A percentile compares a stretch with the other conserved stretches of the same genome.
These are phyloP conservation scores for Lamprotornis superbus DNA, from an alignment of 2,113 vertebrate genomes.

Conservation along the genomic window DNA sequence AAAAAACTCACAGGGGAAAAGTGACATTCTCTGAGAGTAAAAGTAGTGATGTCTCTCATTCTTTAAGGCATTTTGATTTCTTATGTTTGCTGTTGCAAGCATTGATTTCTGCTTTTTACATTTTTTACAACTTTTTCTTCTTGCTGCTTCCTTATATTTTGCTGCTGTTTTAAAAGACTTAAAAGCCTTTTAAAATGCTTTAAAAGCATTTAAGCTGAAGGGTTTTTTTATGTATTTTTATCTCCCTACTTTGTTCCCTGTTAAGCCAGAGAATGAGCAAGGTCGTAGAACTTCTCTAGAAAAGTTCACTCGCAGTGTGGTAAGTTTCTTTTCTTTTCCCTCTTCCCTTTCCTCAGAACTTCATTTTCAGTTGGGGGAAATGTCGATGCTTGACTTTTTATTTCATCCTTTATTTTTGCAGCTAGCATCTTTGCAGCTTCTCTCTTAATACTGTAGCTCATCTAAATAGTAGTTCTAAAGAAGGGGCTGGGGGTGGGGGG, in stretches of 20 bases:
- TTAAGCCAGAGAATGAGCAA: slow-evolving; percentile 95
- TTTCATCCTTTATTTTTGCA: slow-evolving; percentile 33
- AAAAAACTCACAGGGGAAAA: slow-evolving; percentile 7
- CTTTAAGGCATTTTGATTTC: slow-evolving; percentile 23
- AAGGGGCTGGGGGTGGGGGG: background rate
- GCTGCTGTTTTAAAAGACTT: slow-evolving; percentile 64
- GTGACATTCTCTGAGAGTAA: background rate
- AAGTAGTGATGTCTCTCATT: background rate
- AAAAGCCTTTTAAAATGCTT: too few relatives aligned
- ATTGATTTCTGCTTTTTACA: slow-evolving; percentile 60
- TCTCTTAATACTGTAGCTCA: slow-evolving; percentile 25
- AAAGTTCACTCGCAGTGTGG: slow-evolving; percentile 98
- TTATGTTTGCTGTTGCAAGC: slow-evolving; percentile 63
- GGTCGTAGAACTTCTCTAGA: slow-evolving; percentile 97
- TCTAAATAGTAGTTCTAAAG: background rate
- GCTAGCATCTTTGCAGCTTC: slow-evolving; percentile 58
- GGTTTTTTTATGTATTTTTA: slow-evolving; percentile 68
- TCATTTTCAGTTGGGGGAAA: slow-evolving; percentile 24
- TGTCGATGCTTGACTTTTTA: background rate
- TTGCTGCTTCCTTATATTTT: slow-evolving; percentile 66
- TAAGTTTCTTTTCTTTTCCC: slow-evolving; percentile 81
- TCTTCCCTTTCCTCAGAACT: slow-evolving; percentile 50
- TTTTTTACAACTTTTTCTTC: slow-evolving; percentile 7
- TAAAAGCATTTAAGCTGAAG: slow-evolving; percentile 73
- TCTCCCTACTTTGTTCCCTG: slow-evolving; percentile 71